A percentile compares a stretch with the other conserved stretches of the same genome.
phyloP scores from a whole-genome alignment of 2,113 vertebrate genomes.

The Dipodomys stephensi region DNA sequence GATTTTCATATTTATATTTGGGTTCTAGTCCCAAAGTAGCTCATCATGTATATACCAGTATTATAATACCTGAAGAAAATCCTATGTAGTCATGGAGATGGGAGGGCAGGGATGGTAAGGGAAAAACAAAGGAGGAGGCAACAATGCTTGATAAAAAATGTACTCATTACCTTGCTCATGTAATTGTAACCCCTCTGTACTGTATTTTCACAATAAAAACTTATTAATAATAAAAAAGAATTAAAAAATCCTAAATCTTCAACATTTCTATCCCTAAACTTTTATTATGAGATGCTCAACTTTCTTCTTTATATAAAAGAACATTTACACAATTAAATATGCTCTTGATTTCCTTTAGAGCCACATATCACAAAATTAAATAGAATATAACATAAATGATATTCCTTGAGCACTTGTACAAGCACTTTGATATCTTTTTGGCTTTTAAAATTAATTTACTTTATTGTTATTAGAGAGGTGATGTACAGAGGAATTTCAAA shows the following conservation, averaged over 20 bases:
- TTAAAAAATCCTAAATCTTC: not conserved
- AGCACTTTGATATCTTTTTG: not conserved
- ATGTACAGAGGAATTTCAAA: too few species aligned
- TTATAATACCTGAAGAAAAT: not conserved
- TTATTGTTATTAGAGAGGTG: too few species aligned
- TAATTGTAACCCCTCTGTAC: too few species aligned
- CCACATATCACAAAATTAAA: not conserved
- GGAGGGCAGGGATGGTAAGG: too few species aligned
- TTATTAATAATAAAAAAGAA: too few species aligned
- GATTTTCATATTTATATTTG: not conserved
- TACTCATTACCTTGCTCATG: too few species aligned
- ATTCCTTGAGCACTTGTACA: not conserved
- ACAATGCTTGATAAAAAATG: too few species aligned
- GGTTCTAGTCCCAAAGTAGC: not conserved
- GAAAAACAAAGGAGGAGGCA: too few species aligned
- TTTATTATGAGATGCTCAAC: not conserved
- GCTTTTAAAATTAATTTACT: too few species aligned
- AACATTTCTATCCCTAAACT: not conserved
- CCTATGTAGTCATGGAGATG: not conserved
- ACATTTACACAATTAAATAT: not conserved
- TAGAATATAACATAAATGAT: not conserved
- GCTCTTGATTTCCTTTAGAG: not conserved
- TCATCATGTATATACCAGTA: not conserved
- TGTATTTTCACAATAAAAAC: too few species aligned
- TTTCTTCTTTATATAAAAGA: not conserved